phyloP scores from a whole-genome alignment of 2,888 invertebrate species.

The Mesopsocus fuscifrons region DNA sequence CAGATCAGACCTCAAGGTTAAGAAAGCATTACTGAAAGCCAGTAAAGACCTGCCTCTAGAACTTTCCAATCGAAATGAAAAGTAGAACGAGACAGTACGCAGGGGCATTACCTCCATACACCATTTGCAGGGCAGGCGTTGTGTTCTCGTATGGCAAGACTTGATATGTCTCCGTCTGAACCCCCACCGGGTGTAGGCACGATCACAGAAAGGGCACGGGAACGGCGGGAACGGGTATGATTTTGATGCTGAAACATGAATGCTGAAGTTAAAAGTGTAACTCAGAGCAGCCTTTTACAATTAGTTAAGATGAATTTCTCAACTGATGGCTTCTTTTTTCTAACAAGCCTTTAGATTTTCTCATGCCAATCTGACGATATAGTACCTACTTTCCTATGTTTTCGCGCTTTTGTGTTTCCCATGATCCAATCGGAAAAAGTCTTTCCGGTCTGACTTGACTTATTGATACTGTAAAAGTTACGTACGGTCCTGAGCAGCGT shows the following conservation, averaged over 20 bases:
- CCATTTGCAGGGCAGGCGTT: constrained; percentile 19
- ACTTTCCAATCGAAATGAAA: too few relatives aligned
- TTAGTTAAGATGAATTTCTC: too few relatives aligned
- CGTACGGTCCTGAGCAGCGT: not conserved
- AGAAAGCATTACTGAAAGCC: too few relatives aligned
- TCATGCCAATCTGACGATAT: too few relatives aligned
- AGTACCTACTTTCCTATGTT: too few relatives aligned
- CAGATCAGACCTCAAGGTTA: too few relatives aligned
- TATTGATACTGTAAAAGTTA: not conserved
- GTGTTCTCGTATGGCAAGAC: constrained; percentile 32
- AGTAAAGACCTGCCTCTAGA: too few relatives aligned
- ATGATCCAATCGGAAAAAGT: too few relatives aligned
- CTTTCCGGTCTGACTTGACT: too few relatives aligned
- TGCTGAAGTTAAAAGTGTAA: not conserved
- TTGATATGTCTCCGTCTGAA: constrained; percentile 41
- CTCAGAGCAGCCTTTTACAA: not conserved
- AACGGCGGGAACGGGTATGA: constrained; percentile 26
- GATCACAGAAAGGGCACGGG: constrained; percentile 41
- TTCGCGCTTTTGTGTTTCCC: not conserved
- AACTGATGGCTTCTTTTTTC: too few relatives aligned
- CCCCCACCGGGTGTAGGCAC: constrained; percentile 43
- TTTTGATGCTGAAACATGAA: constrained; percentile 4
- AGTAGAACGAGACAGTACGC: too few relatives aligned
- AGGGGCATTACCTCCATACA: constrained; percentile 18
- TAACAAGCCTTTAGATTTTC: too few relatives aligned